These are phyloP conservation scores for Cantharis rufa DNA, from an alignment of 2,888 invertebrate species.

Conservation along the genomic window DNA sequence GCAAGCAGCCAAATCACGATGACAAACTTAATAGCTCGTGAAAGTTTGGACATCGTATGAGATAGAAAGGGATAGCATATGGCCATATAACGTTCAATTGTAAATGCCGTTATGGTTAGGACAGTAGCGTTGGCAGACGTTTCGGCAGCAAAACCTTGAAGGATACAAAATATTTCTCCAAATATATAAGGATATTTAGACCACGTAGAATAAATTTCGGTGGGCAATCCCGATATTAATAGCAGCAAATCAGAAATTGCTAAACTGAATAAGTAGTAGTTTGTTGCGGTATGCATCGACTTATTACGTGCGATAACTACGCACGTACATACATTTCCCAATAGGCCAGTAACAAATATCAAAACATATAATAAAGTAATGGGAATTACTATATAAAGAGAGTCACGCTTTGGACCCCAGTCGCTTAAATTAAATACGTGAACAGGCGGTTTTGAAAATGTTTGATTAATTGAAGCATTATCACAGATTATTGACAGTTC, in stretches of 20 bases:
- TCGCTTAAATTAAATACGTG: constrained; percentile 31
- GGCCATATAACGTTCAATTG: constrained; percentile 84
- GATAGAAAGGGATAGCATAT: constrained; percentile 85
- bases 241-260: constrained; percentile 78
- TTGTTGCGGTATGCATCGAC: constrained; percentile 84
- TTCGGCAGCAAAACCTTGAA: constrained; percentile 73
- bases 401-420: constrained; percentile 56
- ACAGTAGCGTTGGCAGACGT: constrained; percentile 87
- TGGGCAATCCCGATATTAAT: constrained; percentile 76
- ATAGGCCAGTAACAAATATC: constrained; percentile 73
- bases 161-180: constrained; percentile 76
- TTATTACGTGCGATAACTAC: constrained; percentile 76
- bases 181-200: constrained; percentile 74
- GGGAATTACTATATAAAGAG: constrained; percentile 66
- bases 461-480: background rate
- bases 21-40: constrained; percentile 77
- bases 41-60: constrained; percentile 82
- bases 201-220: constrained; percentile 78
- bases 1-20: constrained; percentile 78
- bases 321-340: constrained; percentile 82
- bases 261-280: constrained; percentile 80
- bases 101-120: constrained; percentile 85
- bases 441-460: constrained; percentile 5
- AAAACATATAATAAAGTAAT: constrained; percentile 69
- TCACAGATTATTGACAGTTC: constrained; percentile 1